Evolutionary conservation across 1,140 invertebrate species (phyloP), one percentile per base, ranked within the genome.

Genomic region (Chymomyza costata): DNA sequence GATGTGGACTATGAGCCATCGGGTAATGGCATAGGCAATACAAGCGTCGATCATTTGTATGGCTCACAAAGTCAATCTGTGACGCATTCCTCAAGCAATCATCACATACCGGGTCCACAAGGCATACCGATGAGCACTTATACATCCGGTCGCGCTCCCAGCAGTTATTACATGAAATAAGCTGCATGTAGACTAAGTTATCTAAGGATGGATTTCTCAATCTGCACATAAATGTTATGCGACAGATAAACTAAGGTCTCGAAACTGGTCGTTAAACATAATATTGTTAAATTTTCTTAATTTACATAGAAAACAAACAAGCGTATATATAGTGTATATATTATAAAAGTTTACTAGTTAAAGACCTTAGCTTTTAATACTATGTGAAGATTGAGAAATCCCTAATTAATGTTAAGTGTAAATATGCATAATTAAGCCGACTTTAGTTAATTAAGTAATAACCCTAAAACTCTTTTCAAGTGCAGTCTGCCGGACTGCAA

Each of bases 1-100:
- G 93, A 95, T 73, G 93, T 94, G 13, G 93, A 95, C 55, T 95
- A 94, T 65, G 93, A 94, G 70, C 90, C 91, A 65, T 87, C 87
- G 40, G 90, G 89, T 46, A 88, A 89, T 63, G 84, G 84, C 39
- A 80, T 84, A 28, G 82, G 83, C 14, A 84, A 82, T 51, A 65
- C 78, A 30, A 81, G 73, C 41, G 70, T 82, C 15, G 76, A 82
- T 59, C 76, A 85, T 56, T 43, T 84, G 6, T 84, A 84, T 39
- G 82, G 82, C 18, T 84, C 82, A 14, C 82, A 84, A 41, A 84
- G 81, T 40, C 78, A 69, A 28, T 84, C 82, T 5, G 65, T 76
- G 51, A 64, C 65, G n/a, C 70, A 76, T 44, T 76, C 70, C 13
- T 80, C 58, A 11, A 73, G 65, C 41, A 69, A 76, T 54, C 80